Evolutionary conservation across 2,888 invertebrate species (phyloP).

Genomic region (Arrhopalites spinosus): DNA sequence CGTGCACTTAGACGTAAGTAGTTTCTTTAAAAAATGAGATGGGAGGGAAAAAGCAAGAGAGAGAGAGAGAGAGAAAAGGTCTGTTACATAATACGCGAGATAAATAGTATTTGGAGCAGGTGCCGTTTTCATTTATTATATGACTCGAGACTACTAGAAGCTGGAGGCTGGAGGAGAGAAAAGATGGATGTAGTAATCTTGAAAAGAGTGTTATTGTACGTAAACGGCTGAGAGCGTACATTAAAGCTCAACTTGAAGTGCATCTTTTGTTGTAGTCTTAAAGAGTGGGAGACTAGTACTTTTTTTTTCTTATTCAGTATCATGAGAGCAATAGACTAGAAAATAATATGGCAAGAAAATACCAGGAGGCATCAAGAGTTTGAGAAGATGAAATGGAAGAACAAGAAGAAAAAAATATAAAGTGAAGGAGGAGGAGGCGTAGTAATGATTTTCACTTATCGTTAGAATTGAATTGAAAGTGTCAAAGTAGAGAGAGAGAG

Average conservation of each 20-base stretch:
- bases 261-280: not conserved
- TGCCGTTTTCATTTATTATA: no score
- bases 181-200: no score
- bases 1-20: not conserved
- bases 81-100: not conserved
- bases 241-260: not conserved
- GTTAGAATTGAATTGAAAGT: constrained; percentile 27
- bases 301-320: not conserved
- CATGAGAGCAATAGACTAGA: not conserved
- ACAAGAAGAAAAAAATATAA: not conserved
- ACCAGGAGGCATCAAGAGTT: no score
- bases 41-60: not conserved
- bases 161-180: no score
- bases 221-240: no score
- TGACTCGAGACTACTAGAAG: no score
- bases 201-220: no score
- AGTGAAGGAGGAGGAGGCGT: not conserved
- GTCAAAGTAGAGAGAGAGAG: not conserved
- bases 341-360: not conserved
- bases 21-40: not conserved
- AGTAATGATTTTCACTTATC: constrained; percentile 28
- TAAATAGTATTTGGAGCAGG: not conserved
- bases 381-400: not conserved
- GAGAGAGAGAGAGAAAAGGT: not conserved
- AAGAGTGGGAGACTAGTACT: not conserved